Base-by-base conservation (phyloP, 2,797 vertebrate species). In the Australoheros facetus region DNA sequence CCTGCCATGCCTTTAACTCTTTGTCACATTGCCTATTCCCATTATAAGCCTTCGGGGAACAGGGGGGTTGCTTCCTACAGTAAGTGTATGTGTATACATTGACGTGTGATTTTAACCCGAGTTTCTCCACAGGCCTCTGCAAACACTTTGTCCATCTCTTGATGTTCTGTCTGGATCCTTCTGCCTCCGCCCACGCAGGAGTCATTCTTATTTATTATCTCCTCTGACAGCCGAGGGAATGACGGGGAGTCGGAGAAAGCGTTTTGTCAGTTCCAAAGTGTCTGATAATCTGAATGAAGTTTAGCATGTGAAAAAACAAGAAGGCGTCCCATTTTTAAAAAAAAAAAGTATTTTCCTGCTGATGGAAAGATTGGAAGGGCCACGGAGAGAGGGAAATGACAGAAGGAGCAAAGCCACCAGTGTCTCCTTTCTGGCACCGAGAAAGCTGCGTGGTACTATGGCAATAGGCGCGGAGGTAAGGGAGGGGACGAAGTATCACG, bases 241-340 rank as follows among this genome's bases (percentile, higher is more conserved):
- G 93, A 91, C 45, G 88, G 89, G 82, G 84, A 89, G 88, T 88
- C 77, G 19, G 83, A 87, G 90, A 91, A 92, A 93, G 89, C 88
- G 85, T 94, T 95, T 95, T 94, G 95, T 95, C 94, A 95, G 75
- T 95, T 94, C 90, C 90, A 94, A 95, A 95, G 93, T 88, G 92
- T 92, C 87, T 95, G 95, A 95, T 95, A 94, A 90, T 87, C 78
- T 45, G 84, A 92, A 93, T 93, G 92, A 95, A 94, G 94, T 96
- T 95, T 85, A 91, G 92, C 89, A 83, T 83, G 87, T 59, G 75
- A 85, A 81, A 90, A 59, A 94, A 93, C 84, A 91, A 91, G 92
- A 92, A 85, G 83, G 58, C 80, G 34, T 79, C 73, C 37, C 37
- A 6, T 80, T 79, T 80, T 81, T 32, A 8, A 34, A 32, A 32